Conservation (phyloP, 2,797 vertebrate species). For the Myotis planiceps region DNA sequence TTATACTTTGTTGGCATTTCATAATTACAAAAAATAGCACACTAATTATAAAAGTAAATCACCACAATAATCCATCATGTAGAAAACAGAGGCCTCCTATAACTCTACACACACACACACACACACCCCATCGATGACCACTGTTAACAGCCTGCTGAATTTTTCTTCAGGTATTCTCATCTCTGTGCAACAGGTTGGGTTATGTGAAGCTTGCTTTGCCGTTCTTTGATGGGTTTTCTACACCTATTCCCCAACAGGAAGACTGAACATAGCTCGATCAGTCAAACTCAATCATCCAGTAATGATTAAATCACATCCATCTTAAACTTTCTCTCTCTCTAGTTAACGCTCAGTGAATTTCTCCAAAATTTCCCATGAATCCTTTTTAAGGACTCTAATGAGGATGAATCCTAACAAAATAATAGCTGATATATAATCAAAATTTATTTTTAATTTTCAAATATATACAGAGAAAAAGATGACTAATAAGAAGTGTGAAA, state of each 20-base stretch:
- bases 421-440: neutral
- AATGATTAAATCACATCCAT: neutral
- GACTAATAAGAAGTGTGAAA: neutral
- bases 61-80: neutral
- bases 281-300: neutral
- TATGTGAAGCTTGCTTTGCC: neutral
- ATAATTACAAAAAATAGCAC: neutral
- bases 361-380: neutral
- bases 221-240: neutral
- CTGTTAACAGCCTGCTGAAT: neutral
- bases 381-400: neutral
- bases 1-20: neutral
- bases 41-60: neutral
- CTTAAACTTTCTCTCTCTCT: neutral
- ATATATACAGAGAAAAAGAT: neutral
- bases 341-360: neutral
- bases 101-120: neutral
- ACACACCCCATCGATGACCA: neutral
- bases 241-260: neutral
- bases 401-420: neutral
- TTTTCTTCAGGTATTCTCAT: neutral
- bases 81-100: neutral
- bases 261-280: neutral
- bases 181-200: neutral
- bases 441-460: slow-evolving; percentile 4